These are phyloP conservation scores for Serilophus lunatus DNA, from an alignment of 2,113 vertebrate genomes.

Conservation along the genomic window DNA sequence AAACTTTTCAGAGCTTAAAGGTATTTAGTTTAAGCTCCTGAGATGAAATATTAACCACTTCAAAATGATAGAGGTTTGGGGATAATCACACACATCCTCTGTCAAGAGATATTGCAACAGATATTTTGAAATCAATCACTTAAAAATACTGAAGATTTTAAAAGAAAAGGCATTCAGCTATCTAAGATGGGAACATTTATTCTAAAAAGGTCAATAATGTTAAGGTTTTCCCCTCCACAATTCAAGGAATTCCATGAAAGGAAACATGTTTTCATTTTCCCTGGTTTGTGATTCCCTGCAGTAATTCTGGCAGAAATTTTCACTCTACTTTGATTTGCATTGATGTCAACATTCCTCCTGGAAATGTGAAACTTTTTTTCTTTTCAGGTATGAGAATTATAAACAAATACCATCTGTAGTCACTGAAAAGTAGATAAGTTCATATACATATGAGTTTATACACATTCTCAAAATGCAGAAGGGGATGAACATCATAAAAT, in stretches of 20 bases:
- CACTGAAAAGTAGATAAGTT: neutral
- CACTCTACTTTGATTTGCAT: neutral
- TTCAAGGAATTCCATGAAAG: neutral
- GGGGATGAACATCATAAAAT: neutral
- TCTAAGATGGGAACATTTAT: neutral
- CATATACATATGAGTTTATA: neutral
- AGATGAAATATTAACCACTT: neutral
- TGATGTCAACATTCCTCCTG: neutral
- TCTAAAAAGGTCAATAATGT: neutral
- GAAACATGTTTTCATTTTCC: neutral
- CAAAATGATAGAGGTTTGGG: neutral
- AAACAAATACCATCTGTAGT: neutral
- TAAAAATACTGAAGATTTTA: neutral
- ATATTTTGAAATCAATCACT: neutral
- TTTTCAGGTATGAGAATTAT: neutral
- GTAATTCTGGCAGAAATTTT: neutral
- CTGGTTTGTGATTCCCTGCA: neutral
- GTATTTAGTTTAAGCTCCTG: neutral
- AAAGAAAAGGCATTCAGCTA: neutral
- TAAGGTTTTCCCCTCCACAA: neutral
- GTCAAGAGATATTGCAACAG: accelerated
- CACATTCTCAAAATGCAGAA: neutral
- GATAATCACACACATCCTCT: neutral
- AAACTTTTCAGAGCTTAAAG: neutral
- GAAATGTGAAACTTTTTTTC: neutral